Conservation (phyloP, 2,888 invertebrate genomes). For the Trichopoda pennipes region DNA sequence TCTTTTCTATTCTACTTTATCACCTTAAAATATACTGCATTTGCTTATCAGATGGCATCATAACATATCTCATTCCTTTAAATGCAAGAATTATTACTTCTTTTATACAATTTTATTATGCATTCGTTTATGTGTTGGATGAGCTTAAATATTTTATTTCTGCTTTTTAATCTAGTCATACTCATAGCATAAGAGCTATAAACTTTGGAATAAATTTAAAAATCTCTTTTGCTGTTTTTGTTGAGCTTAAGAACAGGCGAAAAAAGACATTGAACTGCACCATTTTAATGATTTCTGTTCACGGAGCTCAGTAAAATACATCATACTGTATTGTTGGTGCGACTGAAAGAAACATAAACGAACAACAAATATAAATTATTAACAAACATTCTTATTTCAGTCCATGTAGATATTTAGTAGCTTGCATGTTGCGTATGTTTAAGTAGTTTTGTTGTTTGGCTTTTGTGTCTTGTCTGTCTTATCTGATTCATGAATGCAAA, state of each 20-base stretch:
- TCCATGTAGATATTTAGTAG: conserved; percentile 8
- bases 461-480: conserved; percentile 7
- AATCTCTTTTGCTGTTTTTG: conserved; percentile 21
- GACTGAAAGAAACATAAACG: neutral
- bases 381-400: conserved; percentile 11
- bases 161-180: conserved; percentile 24
- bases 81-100: conserved; percentile 23
- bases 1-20: conserved; percentile 18
- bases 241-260: neutral
- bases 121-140: neutral
- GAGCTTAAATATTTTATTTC: conserved; percentile 28
- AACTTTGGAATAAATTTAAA: conserved; percentile 20
- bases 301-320: neutral
- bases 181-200: conserved; percentile 1
- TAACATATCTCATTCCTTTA: conserved; percentile 8
- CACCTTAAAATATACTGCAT: conserved; percentile 12
- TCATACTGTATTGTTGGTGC: neutral
- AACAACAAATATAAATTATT: conserved; percentile 34
- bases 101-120: neutral
- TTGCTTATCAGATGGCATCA: conserved; percentile 3
- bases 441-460: conserved; percentile 14
- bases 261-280: conserved; percentile 8
- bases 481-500: conserved; percentile 49
- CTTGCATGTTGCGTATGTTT: conserved; percentile 1
- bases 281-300: conserved; percentile 25